Percentiles rank a stretch among this genome's conserved stretches.
Conservation (phyloP, 2,797 vertebrate species). For the Arctocebus calabarensis region DNA sequence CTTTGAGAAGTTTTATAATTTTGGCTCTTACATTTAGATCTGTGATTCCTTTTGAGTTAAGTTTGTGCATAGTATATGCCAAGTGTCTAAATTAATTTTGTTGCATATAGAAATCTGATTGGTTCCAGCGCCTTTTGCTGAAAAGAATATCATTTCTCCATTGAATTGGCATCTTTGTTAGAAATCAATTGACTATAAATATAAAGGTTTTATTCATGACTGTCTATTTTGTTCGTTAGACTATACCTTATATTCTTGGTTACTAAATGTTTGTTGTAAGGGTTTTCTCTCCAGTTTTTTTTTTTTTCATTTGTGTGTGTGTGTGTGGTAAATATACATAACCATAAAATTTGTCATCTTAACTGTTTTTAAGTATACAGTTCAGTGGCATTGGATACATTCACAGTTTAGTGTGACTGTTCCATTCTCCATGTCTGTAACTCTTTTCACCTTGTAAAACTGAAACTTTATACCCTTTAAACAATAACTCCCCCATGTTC, state of each 20-base stretch:
- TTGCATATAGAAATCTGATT: neutral
- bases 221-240: neutral
- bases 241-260: neutral
- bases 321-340: neutral
- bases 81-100: neutral
- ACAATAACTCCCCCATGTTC: neutral
- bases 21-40: neutral
- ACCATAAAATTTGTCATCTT: neutral
- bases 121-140: neutral
- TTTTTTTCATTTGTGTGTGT: neutral
- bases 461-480: neutral
- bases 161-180: slow-evolving; percentile 14
- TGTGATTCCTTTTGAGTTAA: slow-evolving; percentile 31
- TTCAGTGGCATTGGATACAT: neutral
- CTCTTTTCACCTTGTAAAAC: neutral
- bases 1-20: slow-evolving; percentile 8
- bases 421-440: neutral
- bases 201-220: neutral
- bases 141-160: neutral
- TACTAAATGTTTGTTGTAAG: slow-evolving; percentile 13
- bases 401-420: neutral
- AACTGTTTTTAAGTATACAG: neutral
- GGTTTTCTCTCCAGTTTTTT: neutral
- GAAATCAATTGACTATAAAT: neutral
- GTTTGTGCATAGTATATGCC: neutral